Percentiles rank a stretch among this genome's conserved stretches.
Evolutionary conservation across 2,888 invertebrate species (phyloP).

Genomic region (Xestia sexstrigata): DNA sequence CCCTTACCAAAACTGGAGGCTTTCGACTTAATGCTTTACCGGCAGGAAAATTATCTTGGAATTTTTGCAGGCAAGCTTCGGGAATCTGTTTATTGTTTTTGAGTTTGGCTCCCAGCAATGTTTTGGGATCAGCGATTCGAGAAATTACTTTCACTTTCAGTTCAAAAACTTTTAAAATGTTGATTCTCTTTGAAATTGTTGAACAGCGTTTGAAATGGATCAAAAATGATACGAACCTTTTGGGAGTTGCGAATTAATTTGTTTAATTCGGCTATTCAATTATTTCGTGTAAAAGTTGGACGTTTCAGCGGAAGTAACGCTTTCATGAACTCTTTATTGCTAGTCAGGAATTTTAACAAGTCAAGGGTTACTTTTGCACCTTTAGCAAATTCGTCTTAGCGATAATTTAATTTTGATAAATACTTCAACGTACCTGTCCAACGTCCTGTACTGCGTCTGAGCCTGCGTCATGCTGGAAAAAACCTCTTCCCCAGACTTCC

Average conservation of each 20-base stretch:
- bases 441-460: no score
- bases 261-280: slow-evolving; percentile 57
- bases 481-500: no score
- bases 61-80: slow-evolving; percentile 74
- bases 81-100: slow-evolving; percentile 82
- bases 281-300: slow-evolving; percentile 49
- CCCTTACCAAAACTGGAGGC: slow-evolving; percentile 64
- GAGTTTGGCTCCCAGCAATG: slow-evolving; percentile 77
- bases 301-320: slow-evolving; percentile 17
- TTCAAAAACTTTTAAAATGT: slow-evolving; percentile 71
- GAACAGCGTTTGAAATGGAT: slow-evolving; percentile 58
- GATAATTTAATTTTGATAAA: slow-evolving; percentile 5
- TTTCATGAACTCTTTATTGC: slow-evolving; percentile 32
- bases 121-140: slow-evolving; percentile 76
- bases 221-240: slow-evolving; percentile 61
- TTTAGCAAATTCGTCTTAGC: slow-evolving; percentile 2
- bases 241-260: slow-evolving; percentile 60
- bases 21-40: slow-evolving; percentile 72
- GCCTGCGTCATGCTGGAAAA: no score
- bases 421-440: neutral
- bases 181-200: slow-evolving; percentile 69
- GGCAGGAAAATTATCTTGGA: slow-evolving; percentile 76
- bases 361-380: slow-evolving; percentile 18
- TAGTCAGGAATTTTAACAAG: slow-evolving; percentile 7
- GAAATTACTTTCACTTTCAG: slow-evolving; percentile 77